Evolutionary conservation across 2,113 vertebrate genomes (phyloP), one percentile per base, ranked within the genome.

Genomic region (Maccullochella peelii): DNA sequence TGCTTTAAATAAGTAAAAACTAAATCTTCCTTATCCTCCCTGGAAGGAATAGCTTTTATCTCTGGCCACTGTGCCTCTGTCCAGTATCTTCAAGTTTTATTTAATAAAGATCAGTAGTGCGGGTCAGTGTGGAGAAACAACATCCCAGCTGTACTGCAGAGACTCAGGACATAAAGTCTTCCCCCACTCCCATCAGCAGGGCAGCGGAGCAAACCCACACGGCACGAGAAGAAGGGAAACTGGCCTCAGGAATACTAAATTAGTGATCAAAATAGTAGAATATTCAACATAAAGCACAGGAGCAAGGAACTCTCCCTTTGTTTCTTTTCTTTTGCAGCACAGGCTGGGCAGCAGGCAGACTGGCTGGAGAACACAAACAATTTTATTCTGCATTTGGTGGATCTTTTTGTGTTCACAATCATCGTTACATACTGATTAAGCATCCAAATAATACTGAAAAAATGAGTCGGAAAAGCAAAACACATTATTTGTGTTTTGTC

Each of bases 21-120:
- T 14, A 67, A 69, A 55, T 75, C n/a, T 67, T 33, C 30, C 30
- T 73, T 44, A 52, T 77, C 23, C 67, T 81, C 23, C 23, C 58
- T 73, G 21, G 10, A 81, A 88, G 59, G 25, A 81, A 83, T 2
- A 16, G 12, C 8, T 69, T 87, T 77, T 77, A 73, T 86, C 40
- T 82, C 58, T 27, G 36, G 38, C 38, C 65, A 18, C 55, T 58
- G 61, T 58, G 65, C 40, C 57, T 78, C 71, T 20, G 54, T 69
- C 70, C 47, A 74, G 14, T 72, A 42, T 83, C 79, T 73, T 70
- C 33, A 65, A 80, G 57, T 79, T 88, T 58, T 73, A 73, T 85
- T 82, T 86, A 88, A 88, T 83, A 84, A 86, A 84, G 83, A 80
- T 72, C 82, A 88, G 70, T 47, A 75, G 86, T 67, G 91, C 86